phyloP scores from a whole-genome alignment of 2,113 vertebrate species.

The Chloebia gouldiae region DNA sequence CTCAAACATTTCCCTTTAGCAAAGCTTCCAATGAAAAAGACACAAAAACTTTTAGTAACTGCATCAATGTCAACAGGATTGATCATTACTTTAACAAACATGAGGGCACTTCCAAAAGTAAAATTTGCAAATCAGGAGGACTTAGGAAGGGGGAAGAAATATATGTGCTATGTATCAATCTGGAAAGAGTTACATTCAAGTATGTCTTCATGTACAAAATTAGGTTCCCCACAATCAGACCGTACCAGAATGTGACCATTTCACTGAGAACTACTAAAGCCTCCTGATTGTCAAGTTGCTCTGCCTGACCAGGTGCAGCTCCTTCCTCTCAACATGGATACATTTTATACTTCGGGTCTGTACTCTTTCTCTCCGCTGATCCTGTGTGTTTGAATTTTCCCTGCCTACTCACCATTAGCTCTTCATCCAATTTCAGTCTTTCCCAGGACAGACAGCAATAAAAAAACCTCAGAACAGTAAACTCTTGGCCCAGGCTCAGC shows the following conservation, averaged over 20 bases:
- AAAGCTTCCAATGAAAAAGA: background rate
- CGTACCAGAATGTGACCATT: background rate
- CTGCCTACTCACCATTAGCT: background rate
- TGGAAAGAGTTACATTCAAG: background rate
- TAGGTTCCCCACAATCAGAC: background rate
- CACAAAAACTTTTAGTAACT: background rate
- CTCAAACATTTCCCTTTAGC: background rate
- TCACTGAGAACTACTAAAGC: background rate
- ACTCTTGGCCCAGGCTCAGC: background rate
- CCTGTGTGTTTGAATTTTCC: background rate
- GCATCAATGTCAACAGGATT: background rate
- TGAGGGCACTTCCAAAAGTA: background rate
- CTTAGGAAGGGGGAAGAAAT: rapidly evolving
- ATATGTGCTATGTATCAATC: background rate
- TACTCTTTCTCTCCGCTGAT: background rate
- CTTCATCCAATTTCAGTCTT: background rate
- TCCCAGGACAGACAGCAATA: background rate
- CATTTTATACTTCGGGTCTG: background rate
- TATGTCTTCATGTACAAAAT: rapidly evolving
- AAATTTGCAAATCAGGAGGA: background rate
- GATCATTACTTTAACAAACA: background rate
- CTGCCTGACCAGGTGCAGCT: background rate
- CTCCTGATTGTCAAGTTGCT: background rate
- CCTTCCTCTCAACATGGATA: rapidly evolving
- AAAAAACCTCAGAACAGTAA: background rate